These are phyloP conservation scores for Paratilapia polleni DNA, from an alignment of 2,113 vertebrate genomes.

Conservation along the genomic window DNA sequence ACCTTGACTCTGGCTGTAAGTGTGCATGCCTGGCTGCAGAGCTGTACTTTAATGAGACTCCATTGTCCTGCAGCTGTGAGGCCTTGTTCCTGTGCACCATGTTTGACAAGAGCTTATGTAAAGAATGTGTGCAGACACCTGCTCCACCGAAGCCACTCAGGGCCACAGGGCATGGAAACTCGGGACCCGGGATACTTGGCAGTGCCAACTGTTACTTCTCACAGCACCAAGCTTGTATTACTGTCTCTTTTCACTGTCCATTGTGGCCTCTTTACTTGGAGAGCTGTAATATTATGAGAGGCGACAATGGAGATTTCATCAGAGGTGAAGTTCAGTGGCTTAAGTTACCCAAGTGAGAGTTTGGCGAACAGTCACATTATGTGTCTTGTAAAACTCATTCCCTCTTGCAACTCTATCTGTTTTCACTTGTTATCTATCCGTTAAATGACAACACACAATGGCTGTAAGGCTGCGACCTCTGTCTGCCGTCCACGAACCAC, in stretches of 20 bases:
- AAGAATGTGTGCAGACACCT: conserved; percentile 69
- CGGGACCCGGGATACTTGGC: conserved; percentile 28
- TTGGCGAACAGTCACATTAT: conserved; percentile 41
- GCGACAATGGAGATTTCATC: conserved; percentile 58
- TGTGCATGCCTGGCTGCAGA: conserved; percentile 19
- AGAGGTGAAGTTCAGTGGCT: conserved; percentile 54
- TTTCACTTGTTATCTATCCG: conserved; percentile 59
- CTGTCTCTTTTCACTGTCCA: conserved; percentile 47
- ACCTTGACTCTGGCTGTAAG: conserved; percentile 20
- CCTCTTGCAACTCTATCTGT: conserved; percentile 53
- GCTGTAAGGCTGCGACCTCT: conserved; percentile 60
- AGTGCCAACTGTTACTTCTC: conserved; percentile 58
- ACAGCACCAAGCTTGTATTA: conserved; percentile 61
- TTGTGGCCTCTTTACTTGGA: conserved; percentile 54
- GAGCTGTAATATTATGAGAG: conserved; percentile 61
- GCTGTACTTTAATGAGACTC: conserved; percentile 46
- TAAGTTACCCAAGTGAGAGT: conserved; percentile 61
- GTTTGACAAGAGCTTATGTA: conserved; percentile 73
- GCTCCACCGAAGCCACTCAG: conserved; percentile 38
- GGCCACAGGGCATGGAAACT: conserved; percentile 53
- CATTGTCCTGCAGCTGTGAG: conserved; percentile 70
- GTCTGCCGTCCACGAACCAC: conserved; percentile 9
- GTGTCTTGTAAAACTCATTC: conserved; percentile 24
- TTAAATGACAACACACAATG: conserved; percentile 45
- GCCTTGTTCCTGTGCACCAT: conserved; percentile 55